Percentiles rank a stretch among this genome's conserved stretches.
These are phyloP conservation scores for Osmerus mordax DNA, from an alignment of 2,113 vertebrate species.

Conservation along the genomic window DNA sequence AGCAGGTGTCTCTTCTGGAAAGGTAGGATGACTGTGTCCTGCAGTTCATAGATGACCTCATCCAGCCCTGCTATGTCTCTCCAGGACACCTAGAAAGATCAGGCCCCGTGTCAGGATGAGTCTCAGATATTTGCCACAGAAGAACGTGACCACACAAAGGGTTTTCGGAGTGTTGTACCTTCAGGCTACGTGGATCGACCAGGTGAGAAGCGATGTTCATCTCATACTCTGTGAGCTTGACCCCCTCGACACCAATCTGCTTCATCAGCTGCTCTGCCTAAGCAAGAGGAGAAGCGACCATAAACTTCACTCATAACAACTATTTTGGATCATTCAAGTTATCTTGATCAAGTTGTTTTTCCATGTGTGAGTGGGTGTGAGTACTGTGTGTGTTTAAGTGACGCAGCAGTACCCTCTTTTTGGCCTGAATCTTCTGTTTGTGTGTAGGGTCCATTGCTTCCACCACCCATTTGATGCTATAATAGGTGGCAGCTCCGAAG, in stretches of 20 bases:
- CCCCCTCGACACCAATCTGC: slow-evolving; percentile 72
- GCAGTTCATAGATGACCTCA: slow-evolving; percentile 72
- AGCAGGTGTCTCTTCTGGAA: slow-evolving; percentile 77
- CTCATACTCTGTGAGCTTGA: slow-evolving; percentile 77
- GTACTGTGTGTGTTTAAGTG: too few species aligned
- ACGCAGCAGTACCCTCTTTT: slow-evolving; percentile 69
- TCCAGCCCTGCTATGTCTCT: slow-evolving; percentile 76
- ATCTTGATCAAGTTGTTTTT: too few species aligned
- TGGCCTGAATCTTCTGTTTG: slow-evolving; percentile 74
- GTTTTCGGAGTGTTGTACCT: slow-evolving; percentile 49
- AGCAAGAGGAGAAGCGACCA: neutral
- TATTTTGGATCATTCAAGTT: too few species aligned
- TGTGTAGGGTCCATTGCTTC: slow-evolving; percentile 75
- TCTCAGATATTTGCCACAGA: too few species aligned
- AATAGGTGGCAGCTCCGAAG: slow-evolving; percentile 77
- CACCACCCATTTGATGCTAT: slow-evolving; percentile 77
- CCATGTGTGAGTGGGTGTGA: too few species aligned
- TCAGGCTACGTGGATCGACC: slow-evolving; percentile 72
- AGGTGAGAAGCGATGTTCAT: slow-evolving; percentile 76
- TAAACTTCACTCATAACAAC: too few species aligned
- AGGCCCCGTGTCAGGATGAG: too few species aligned
- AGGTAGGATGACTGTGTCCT: slow-evolving; percentile 76
- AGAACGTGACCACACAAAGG: neutral
- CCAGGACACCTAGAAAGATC: slow-evolving; percentile 70
- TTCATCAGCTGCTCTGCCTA: slow-evolving; percentile 78